phyloP scores from a whole-genome alignment of 2,113 vertebrate species.

The Rhombomys opimus region DNA sequence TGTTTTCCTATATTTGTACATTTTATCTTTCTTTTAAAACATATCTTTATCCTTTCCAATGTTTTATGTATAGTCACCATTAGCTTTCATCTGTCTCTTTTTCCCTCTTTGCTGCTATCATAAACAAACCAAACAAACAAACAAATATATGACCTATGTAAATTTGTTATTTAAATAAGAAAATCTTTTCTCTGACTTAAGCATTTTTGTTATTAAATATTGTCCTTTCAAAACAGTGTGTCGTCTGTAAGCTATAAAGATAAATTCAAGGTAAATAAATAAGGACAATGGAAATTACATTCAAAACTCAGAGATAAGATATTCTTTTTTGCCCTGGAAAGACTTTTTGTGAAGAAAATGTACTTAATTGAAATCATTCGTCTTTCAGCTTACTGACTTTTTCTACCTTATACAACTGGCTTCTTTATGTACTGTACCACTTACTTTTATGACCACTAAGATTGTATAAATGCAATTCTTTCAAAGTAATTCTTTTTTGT shows the following conservation, averaged over 20 bases:
- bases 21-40: not conserved
- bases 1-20: not conserved
- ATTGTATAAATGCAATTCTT: constrained; percentile 17
- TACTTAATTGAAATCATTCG: not conserved
- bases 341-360: not conserved
- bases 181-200: not conserved
- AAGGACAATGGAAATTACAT: not conserved
- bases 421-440: not conserved
- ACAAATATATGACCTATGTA: not conserved
- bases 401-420: not conserved
- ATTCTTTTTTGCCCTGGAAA: constrained; percentile 22
- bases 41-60: not conserved
- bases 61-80: not conserved
- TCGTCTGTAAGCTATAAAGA: not conserved
- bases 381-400: constrained; percentile 11
- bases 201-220: not conserved
- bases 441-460: constrained; percentile 19
- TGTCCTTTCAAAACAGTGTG: not conserved
- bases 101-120: not conserved
- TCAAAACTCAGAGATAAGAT: not conserved
- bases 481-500: not conserved
- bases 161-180: not conserved
- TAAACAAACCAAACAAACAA: not conserved
- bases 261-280: not conserved
- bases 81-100: not conserved